Base-by-base conservation (phyloP, 2,113 vertebrate genomes). In the Falcunculus frontatus region DNA sequence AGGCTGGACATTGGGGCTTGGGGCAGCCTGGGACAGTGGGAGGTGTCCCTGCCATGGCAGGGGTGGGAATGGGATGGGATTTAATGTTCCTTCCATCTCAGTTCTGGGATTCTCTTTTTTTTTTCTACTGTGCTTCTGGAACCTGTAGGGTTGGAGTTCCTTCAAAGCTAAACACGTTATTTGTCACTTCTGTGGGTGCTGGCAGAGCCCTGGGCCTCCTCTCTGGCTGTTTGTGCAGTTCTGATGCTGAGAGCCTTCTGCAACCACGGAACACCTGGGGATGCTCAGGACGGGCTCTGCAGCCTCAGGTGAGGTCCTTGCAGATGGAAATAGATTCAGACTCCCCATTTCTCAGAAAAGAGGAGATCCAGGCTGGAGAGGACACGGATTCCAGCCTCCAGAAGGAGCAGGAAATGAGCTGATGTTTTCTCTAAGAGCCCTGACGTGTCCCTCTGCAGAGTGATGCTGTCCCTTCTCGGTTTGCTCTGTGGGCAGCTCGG, bases 211-310 rank as follows among this genome's bases (percentile, higher is more conserved):
- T 3, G 5, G 62, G 22, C 6, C 62, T 23, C n/a, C 33, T 12
- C 44, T 6, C 1, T 14, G 32, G 16, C 44, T 77, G 3, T 26
- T 8, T 6, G 30, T 7, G 39, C 15, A 26, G 57, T 0, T 17
- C 19, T 3, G 37, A 7, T 8, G 9, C 26, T 56, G 19, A 30
- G 46, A 30, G 21, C 4, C 27, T 84, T 4, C 53, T 46, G 49
- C 65, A 64, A 0, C 11, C 21, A 2, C 11, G 7, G 35, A 4
- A 1, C 30, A 23, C 9, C 56, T 14, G 3, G 0, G 46, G 25
- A 16, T 32, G 33, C 52, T 47, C 13, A 11, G 37, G 35, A 9
- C 6, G 13, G 25, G 39, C 39, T 44, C 82, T 49, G 60, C 23
- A 16, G 3, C 20, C 35, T 8, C 84, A 29, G 50, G 3, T 5